Evolutionary conservation across 2,113 vertebrate species (phyloP).

Genomic region (Stictonetta naevosa): DNA sequence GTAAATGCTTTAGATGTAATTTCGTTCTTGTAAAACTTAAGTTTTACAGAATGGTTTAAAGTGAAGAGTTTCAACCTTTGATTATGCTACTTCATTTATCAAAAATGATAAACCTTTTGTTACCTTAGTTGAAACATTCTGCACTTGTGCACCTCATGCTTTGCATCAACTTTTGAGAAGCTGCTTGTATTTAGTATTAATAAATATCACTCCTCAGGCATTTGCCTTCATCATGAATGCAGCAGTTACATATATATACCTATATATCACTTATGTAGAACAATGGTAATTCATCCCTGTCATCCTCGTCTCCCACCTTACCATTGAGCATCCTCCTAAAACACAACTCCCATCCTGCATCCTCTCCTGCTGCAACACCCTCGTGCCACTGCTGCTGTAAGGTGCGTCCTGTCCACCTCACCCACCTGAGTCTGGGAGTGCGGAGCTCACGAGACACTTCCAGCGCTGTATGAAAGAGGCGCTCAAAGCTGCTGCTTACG

Average conservation of each 20-base stretch:
- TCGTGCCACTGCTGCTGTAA: rapidly evolving
- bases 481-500: not conserved
- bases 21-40: not conserved
- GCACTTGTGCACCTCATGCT: rapidly evolving
- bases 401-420: not conserved
- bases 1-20: not conserved
- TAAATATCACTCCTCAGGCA: not conserved
- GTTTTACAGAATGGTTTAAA: not conserved
- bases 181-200: not conserved
- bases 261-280: not conserved
- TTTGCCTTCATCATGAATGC: not conserved
- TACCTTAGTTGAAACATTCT: not conserved
- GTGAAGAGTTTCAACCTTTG: not conserved
- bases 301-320: not conserved
- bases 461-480: not conserved
- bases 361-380: not conserved
- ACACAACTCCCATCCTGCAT: not conserved
- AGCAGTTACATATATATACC: not conserved
- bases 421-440: not conserved
- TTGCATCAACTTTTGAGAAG: not conserved
- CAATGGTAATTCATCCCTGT: not conserved
- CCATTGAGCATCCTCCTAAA: not conserved
- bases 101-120: not conserved
- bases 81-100: not conserved
- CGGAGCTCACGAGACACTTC: rapidly evolving